Base-by-base conservation (phyloP, 2,888 invertebrate species). In the Lepeophtheirus nordmannii region DNA sequence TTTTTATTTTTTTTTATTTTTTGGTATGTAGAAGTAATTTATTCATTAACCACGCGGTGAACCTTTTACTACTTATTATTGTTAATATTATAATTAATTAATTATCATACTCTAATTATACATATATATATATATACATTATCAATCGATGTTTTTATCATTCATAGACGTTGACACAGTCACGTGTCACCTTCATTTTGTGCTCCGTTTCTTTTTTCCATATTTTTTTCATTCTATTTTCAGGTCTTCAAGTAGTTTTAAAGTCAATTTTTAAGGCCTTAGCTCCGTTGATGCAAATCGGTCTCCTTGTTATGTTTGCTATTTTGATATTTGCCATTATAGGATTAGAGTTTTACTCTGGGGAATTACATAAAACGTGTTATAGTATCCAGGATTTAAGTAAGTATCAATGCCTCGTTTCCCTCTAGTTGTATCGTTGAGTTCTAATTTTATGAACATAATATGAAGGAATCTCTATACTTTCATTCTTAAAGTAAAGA, bases 311-410 rank as follows among this genome's bases (percentile, higher is more conserved):
- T 80, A 85, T 98, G 80, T 98, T 98, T 81, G 98, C 97, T 79
- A 98, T 98, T 81, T 92, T 98, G 81, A 98, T 98, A 82, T 98
- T 98, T 81, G 98, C 98, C 82, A 98, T 98, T 80, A 97, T 98
- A 78, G 98, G 98, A 77, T 86, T 98, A 80, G 97, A 98, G 83
- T 97, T 98, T 82, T 98, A 98, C 84, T 92, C 91, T 75, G 97
- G 97, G 80, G 92, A 89, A 78, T 85, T 98, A 80, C 98, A 98
- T 83, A 87, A 89, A 82, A 96, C 97, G 79, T 98, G 98, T 83
- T 92, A 90, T 83, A 89, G 85, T 82, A 85, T 90, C 82, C 87
- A 86, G 82, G 86, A 91, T 82, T 85, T 88, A 82, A 85, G 90
- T 90, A 78, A 84, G 85, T 82, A 76, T 70, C 17, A 53, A n/a